Conservation (phyloP, 2,113 vertebrate genomes). For the Thunnus maccoyii region DNA sequence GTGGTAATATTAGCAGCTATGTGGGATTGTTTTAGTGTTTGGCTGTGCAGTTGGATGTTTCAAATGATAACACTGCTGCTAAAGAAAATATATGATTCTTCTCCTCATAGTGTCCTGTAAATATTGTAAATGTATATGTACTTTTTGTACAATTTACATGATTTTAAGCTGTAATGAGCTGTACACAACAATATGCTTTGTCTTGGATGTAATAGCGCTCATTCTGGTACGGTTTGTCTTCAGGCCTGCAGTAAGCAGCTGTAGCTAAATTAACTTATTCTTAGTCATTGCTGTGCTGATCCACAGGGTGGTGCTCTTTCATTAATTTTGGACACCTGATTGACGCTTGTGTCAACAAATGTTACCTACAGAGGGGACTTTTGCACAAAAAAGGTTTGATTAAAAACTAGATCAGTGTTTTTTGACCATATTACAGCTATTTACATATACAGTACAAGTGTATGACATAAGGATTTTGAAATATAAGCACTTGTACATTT, state of each 20-base stretch:
- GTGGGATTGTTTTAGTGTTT: not conserved
- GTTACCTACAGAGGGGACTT: not conserved
- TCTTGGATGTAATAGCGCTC: not conserved
- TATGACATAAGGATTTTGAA: not conserved
- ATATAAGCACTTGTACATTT: not conserved
- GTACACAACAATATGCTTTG: not conserved
- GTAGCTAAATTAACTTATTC: not conserved
- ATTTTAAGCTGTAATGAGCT: not conserved
- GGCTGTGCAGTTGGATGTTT: slow-evolving; percentile 34
- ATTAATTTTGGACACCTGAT: slow-evolving; percentile 9
- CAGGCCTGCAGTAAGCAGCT: not conserved
- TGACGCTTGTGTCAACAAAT: not conserved
- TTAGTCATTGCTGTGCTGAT: not conserved
- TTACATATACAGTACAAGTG: not conserved
- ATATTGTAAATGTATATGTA: not conserved
- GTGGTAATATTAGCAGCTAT: not conserved
- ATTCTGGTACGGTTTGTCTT: not conserved
- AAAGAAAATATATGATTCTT: not conserved
- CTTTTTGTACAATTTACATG: not conserved
- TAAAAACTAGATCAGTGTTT: not conserved
- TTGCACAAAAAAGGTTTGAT: not conserved
- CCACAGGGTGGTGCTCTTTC: slow-evolving; percentile 60
- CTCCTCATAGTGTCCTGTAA: not conserved
- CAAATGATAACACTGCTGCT: not conserved
- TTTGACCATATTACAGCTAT: not conserved